phyloP scores from a whole-genome alignment of 2,888 invertebrate species.

The Aspidiotus destructor region DNA sequence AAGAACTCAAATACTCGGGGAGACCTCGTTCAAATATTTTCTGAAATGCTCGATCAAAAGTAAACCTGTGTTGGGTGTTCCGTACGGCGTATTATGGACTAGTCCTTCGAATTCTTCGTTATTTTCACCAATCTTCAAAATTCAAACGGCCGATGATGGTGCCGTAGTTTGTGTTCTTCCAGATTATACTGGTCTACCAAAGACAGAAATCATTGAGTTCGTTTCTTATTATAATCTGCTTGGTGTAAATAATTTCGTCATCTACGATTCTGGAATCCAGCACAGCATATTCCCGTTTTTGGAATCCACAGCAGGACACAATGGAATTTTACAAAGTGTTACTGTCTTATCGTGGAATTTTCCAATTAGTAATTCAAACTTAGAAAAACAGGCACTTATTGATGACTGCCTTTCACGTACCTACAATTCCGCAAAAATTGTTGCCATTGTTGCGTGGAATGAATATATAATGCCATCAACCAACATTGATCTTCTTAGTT shows the following conservation, averaged over 20 bases:
- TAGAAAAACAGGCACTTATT: slow-evolving; percentile 48
- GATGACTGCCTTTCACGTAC: slow-evolving; percentile 58
- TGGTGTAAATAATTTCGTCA: slow-evolving; percentile 55
- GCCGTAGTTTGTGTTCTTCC: slow-evolving; percentile 55
- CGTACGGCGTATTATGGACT: slow-evolving; percentile 26
- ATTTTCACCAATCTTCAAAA: slow-evolving; percentile 18
- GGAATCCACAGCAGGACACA: slow-evolving; percentile 42
- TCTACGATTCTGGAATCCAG: slow-evolving; percentile 52
- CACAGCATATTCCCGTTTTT: slow-evolving; percentile 44
- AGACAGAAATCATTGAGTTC: slow-evolving; percentile 54
- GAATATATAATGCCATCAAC: slow-evolving; percentile 44
- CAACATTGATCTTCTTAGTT: slow-evolving; percentile 19
- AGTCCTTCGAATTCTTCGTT: background rate
- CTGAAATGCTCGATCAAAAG: slow-evolving; percentile 32
- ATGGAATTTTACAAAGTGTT: slow-evolving; percentile 46
- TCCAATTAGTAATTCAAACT: slow-evolving; percentile 48
- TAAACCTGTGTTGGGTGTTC: slow-evolving; percentile 21
- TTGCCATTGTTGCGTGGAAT: slow-evolving; percentile 51
- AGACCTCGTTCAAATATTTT: slow-evolving; percentile 12
- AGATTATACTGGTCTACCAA: slow-evolving; percentile 47
- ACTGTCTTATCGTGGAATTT: slow-evolving; percentile 58
- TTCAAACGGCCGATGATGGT: background rate
- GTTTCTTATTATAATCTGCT: slow-evolving; percentile 57
- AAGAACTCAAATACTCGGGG: slow-evolving; percentile 12
- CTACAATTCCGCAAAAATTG: slow-evolving; percentile 46